Evolutionary conservation across 2,113 vertebrate species (phyloP).

Genomic region (Crypturellus undulatus): DNA sequence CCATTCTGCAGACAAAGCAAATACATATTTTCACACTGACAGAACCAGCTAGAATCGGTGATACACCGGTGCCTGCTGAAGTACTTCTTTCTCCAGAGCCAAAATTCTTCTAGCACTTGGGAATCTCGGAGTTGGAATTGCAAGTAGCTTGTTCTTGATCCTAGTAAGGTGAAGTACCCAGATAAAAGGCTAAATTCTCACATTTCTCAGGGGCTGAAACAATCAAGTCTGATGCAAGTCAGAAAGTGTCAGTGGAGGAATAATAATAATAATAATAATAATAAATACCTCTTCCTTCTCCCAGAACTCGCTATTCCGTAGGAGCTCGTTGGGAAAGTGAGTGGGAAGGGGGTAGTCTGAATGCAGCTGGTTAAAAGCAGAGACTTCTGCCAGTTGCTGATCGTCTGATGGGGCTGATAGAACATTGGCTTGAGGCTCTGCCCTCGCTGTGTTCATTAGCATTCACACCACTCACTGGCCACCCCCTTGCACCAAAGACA

Average conservation of each 20-base stretch:
- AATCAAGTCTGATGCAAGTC: background rate
- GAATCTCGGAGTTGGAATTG: background rate
- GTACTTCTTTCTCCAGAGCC: background rate
- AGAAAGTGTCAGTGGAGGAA: background rate
- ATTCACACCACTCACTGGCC: background rate
- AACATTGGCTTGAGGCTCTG: background rate
- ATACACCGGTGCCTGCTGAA: background rate
- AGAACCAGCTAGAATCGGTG: background rate
- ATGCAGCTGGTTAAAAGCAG: background rate
- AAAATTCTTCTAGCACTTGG: background rate
- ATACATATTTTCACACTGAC: constrained; percentile 41
- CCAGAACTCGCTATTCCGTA: background rate
- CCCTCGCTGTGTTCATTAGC: background rate
- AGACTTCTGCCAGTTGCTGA: background rate
- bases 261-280: background rate
- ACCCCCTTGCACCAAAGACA: constrained; percentile 2
- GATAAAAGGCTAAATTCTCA: background rate
- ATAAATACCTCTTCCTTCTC: background rate
- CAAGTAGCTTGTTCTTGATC: background rate
- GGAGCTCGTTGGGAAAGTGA: background rate
- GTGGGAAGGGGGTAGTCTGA: background rate
- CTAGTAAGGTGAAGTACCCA: background rate
- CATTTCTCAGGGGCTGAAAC: background rate
- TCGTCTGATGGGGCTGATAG: background rate
- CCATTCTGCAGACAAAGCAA: background rate